Evolutionary conservation across 2,113 vertebrate species (phyloP).

Genomic region (Sapajus apella): DNA sequence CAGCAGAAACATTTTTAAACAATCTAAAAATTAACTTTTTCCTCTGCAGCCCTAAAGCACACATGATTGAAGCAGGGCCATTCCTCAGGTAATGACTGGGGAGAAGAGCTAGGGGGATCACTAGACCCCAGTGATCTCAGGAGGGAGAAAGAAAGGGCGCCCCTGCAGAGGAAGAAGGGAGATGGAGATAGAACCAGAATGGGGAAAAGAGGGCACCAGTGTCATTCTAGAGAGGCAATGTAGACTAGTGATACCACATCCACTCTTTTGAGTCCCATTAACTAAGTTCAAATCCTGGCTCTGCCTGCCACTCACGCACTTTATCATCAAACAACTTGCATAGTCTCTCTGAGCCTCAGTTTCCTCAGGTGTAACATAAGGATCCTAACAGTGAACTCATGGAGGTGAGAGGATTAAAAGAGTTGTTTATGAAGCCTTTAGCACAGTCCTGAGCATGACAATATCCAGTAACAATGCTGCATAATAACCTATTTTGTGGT

Average conservation of each 20-base stretch:
- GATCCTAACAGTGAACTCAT: background rate
- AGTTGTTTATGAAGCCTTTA: background rate
- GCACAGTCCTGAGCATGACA: background rate
- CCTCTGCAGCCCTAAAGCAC: background rate
- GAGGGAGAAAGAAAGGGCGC: background rate
- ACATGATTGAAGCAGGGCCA: background rate
- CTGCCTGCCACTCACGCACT: background rate
- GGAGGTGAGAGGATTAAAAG: background rate
- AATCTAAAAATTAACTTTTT: background rate
- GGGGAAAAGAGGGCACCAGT: background rate
- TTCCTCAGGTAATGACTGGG: background rate
- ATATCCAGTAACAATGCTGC: background rate
- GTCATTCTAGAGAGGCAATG: background rate
- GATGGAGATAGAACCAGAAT: background rate
- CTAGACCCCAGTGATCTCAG: background rate
- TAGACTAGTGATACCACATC: background rate
- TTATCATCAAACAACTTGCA: background rate
- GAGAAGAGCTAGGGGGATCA: background rate
- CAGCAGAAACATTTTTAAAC: conserved; percentile 30
- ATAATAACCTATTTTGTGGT: background rate
- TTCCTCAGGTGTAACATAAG: background rate
- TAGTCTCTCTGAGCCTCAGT: background rate
- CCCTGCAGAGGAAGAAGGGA: background rate
- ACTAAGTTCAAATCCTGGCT: background rate
- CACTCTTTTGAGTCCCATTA: background rate